Base-by-base conservation (phyloP, 2,797 vertebrate species). In the Nyctibius grandis region DNA sequence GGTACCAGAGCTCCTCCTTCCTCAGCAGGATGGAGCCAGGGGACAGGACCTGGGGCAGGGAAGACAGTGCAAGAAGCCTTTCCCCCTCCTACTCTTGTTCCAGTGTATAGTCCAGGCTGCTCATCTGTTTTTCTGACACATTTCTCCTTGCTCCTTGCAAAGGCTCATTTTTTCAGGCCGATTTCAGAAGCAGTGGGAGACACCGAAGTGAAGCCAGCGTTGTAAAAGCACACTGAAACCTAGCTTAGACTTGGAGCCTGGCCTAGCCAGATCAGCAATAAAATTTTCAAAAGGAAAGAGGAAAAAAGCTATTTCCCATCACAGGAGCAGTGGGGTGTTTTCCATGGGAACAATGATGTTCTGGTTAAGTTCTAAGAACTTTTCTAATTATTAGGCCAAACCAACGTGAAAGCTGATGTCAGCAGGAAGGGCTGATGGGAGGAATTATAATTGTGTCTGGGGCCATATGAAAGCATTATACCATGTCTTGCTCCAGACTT, bases 321-420 rank as follows among this genome's bases (percentile, higher is more conserved):
- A 92, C 79, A 87, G 88, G 70, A 96, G 94, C 94, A 95, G 94
- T 94, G 86, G 95, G 95, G 94, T 96, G 90, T 97, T 96, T 95
- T 96, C 96, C 91, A 95, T 95, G 95, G 96, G 96, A 97, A 96
- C 94, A 96, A 92, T 87, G 95, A 95, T 91, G 91, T 95, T 94
- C 95, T 97, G 95, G 96, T 97, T 95, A 95, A 94, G 91, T 96
- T 95, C 96, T 97, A 96, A 97, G 94, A 96, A 96, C 91, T 96
- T 95, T 74, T 92, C 88, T 96, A 95, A 96, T 97, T 95, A 96
- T 96, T 96, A 96, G 93, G 96, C 94, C 95, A 95, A 97, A 87
- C 93, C 93, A 93, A 95, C 93, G 94, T 95, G 91, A 96, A 95
- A 85, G 94, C 96, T 96, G 96, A 95, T 93, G 94, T 95, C 96